Percentiles rank a stretch among this genome's conserved stretches.
Evolutionary conservation across 1,140 invertebrate genomes (phyloP).

Genomic region (Arion vulgaris): DNA sequence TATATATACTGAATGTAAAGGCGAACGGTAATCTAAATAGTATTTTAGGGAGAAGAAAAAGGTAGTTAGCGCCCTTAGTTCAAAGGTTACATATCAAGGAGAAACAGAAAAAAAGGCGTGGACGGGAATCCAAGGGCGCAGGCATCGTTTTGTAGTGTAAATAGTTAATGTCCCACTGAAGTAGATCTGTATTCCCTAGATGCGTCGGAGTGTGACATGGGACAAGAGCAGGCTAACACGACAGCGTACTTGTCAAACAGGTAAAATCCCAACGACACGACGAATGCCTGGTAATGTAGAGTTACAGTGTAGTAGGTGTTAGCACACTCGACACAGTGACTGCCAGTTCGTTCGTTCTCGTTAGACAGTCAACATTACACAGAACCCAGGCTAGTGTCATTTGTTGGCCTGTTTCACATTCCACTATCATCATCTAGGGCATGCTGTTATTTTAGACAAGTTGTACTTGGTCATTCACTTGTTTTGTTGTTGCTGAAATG

Average conservation of each 20-base stretch:
- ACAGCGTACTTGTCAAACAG: not conserved
- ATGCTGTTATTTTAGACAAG: not conserved
- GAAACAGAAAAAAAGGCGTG: not conserved
- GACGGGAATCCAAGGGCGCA: not conserved
- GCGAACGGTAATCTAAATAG: too few relatives aligned
- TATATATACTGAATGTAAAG: too few relatives aligned
- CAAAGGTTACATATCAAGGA: not conserved
- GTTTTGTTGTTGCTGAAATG: too few relatives aligned
- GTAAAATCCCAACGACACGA: not conserved
- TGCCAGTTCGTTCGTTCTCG: not conserved
- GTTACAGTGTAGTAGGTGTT: not conserved
- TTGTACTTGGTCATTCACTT: not conserved
- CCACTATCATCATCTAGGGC: not conserved
- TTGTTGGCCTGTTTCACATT: not conserved
- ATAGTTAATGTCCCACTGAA: not conserved
- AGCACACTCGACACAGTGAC: not conserved
- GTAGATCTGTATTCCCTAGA: not conserved
- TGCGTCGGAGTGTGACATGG: slow-evolving; percentile 18
- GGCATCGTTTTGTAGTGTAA: not conserved
- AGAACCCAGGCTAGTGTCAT: not conserved
- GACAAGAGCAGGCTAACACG: slow-evolving; percentile 11
- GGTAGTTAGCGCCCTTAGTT: slow-evolving; percentile 11
- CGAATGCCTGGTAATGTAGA: not conserved
- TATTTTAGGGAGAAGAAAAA: not conserved
- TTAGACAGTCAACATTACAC: not conserved